Evolutionary conservation across 2,888 invertebrate species (phyloP), one percentile per base, ranked within the genome.

Genomic region (Diabrotica balteata): DNA sequence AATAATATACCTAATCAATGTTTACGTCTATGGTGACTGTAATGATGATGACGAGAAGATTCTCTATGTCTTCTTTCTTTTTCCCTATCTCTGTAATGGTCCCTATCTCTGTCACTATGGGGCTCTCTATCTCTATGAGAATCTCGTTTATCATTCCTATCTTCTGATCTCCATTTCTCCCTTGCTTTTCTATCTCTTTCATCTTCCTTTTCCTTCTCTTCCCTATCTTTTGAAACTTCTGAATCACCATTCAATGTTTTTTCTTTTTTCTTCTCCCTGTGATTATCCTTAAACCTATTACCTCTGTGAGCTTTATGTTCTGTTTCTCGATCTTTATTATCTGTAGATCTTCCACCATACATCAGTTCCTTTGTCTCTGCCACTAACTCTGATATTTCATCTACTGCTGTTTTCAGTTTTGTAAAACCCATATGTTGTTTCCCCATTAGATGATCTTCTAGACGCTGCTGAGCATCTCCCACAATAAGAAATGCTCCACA

Each of bases 401-500:
- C 89, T 22, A 90, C 89, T 0, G 91, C 91, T 80, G 89, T 88
- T 63, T 91, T 90, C 66, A 91, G 83, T 79, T 90, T 89, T 66
- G 90, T 47, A 77, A 91, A 91, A 4, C 98, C 98, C 72, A 97
- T 92, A 86, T 99, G 99, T 84, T 98, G 98, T 86, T 99, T 99
- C 45, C 98, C 99, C 88, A 95, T 96, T 66, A 98, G 86, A 86
- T 99, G 98, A 83, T 99, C 98, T 79, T 98, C 98, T 67, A 98
- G 95, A 69, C 99, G 89, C 80, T 97, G 97, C 80, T 97, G 98
- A 4, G 98, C 98, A 85, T 99, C 98, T 8, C 97, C 98, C 8
- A 98, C 96, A 77, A 99, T 98, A n/a, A 99, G 88, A 84, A 99
- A 97, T 7, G 98, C 98, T 1, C 98, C 98, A 83, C 98, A 99